A percentile compares a stretch with the other conserved stretches of the same genome.
Conservation (phyloP, 2,113 vertebrate species). For the Chaetops frenatus region DNA sequence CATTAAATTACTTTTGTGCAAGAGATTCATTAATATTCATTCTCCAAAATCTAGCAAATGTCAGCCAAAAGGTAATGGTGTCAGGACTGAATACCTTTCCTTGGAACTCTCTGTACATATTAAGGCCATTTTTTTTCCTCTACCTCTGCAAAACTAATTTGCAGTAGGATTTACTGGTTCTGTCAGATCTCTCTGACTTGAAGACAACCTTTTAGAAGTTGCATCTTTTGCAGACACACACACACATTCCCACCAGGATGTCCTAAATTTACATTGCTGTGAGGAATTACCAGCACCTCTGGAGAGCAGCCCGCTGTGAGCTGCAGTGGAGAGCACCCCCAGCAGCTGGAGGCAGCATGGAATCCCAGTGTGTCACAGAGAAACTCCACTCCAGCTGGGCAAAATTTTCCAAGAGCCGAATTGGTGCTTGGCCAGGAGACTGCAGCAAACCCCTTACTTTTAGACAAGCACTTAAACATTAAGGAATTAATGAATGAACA, state of each 20-base stretch:
- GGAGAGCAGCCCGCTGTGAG: neutral
- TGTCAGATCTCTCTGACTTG: neutral
- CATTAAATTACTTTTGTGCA: neutral
- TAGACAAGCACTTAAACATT: neutral
- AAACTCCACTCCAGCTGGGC: neutral
- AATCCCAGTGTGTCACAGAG: fast-evolving
- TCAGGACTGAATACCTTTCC: neutral
- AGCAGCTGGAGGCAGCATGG: neutral
- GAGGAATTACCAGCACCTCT: neutral
- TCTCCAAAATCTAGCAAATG: neutral
- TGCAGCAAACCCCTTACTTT: neutral
- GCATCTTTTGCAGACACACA: neutral
- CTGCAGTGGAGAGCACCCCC: neutral
- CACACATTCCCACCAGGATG: neutral
- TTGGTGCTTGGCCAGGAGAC: neutral
- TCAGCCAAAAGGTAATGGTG: neutral
- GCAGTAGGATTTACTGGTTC: neutral
- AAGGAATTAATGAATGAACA: neutral
- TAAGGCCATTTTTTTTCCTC: neutral
- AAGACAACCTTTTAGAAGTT: neutral
- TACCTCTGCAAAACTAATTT: neutral
- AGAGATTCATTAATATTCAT: neutral
- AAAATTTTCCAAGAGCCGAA: neutral
- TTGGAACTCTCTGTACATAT: neutral
- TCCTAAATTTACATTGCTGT: neutral